Evolutionary conservation across 2,888 invertebrate species (phyloP).

Genomic region (Branchellion lobata): DNA sequence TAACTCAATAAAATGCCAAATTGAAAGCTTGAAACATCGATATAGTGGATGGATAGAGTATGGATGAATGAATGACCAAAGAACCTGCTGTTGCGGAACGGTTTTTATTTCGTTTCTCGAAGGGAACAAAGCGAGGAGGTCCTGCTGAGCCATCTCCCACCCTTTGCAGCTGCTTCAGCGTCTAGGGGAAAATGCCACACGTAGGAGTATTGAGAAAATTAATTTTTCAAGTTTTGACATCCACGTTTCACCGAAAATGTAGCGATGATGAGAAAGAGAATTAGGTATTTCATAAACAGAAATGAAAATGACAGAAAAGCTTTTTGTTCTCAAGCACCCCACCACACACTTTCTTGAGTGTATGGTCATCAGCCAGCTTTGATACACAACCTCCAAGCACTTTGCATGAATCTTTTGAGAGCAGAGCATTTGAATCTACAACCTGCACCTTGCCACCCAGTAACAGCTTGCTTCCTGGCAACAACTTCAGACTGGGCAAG

Average conservation of each 20-base stretch:
- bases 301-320: too few species aligned
- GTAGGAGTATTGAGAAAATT: too few species aligned
- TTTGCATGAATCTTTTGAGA: slow-evolving; percentile 71
- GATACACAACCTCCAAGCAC: slow-evolving; percentile 82
- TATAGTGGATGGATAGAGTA: too few species aligned
- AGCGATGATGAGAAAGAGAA: too few species aligned
- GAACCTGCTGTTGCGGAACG: not conserved
- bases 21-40: too few species aligned
- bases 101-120: not conserved
- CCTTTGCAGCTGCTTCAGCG: not conserved
- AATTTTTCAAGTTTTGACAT: too few species aligned
- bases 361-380: slow-evolving; percentile 82
- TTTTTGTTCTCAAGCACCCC: too few species aligned
- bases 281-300: too few species aligned
- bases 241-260: too few species aligned
- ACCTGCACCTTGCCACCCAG: slow-evolving; percentile 67
- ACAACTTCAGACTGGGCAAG: slow-evolving; percentile 71
- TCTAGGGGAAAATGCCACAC: too few species aligned
- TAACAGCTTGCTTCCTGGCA: slow-evolving; percentile 82
- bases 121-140: slow-evolving; percentile 2
- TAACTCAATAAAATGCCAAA: too few species aligned
- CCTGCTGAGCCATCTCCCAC: not conserved
- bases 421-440: slow-evolving; percentile 74
- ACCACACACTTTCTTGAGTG: slow-evolving; percentile 59
- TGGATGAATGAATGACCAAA: too few species aligned